Evolutionary conservation across 2,888 invertebrate species (phyloP).

Genomic region (Sthenelais limicola): DNA sequence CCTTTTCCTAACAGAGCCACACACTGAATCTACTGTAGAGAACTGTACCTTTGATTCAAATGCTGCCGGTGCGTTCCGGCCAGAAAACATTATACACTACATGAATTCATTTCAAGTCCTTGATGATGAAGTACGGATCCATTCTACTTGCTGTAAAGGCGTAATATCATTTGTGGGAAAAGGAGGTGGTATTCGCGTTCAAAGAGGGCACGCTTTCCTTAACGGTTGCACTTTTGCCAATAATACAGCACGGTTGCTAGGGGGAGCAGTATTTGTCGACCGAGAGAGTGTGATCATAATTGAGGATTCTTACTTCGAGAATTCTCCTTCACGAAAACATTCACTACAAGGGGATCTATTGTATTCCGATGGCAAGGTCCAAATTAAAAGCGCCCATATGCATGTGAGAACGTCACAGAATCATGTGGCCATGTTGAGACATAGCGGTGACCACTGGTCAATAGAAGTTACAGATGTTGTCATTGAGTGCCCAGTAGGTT

Average conservation of each 20-base stretch:
- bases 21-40: slow-evolving; percentile 11
- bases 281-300: slow-evolving; percentile 42
- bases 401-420: slow-evolving; percentile 46
- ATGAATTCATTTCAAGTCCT: slow-evolving; percentile 35
- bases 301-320: slow-evolving; percentile 33
- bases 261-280: slow-evolving; percentile 51
- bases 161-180: slow-evolving; percentile 50
- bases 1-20: slow-evolving; percentile 39
- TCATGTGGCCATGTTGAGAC: slow-evolving; percentile 50
- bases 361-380: slow-evolving; percentile 49
- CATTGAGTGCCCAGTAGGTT: slow-evolving; percentile 52
- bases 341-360: slow-evolving; percentile 48
- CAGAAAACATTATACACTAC: slow-evolving; percentile 11
- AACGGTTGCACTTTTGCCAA: slow-evolving; percentile 45
- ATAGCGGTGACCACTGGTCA: slow-evolving; percentile 54
- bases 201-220: slow-evolving; percentile 36
- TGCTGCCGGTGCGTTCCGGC: slow-evolving; percentile 44
- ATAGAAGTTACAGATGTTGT: slow-evolving; percentile 51
- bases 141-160: slow-evolving; percentile 50
- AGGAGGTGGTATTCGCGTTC: slow-evolving; percentile 51
- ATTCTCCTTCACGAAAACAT: slow-evolving; percentile 29
- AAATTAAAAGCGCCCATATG: slow-evolving; percentile 43
- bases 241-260: slow-evolving; percentile 49
- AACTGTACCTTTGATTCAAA: slow-evolving; percentile 46
- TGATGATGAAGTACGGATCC: slow-evolving; percentile 46